Conservation (phyloP, 2,797 vertebrate species). For the Prunella strophiata region DNA sequence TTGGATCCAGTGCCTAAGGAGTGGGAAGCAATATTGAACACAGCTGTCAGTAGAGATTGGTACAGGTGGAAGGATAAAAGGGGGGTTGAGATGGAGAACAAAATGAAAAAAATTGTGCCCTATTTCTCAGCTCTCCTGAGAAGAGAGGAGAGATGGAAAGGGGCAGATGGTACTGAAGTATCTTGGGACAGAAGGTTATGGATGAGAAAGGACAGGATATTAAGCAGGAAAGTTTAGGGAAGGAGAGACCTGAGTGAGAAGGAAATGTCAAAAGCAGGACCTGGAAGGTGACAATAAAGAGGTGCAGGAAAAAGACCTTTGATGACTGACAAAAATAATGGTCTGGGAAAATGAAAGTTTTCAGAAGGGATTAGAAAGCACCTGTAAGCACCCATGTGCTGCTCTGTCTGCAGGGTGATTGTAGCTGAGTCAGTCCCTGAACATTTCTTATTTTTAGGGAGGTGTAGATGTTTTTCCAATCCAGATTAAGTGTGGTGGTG, state of each 20-base stretch:
- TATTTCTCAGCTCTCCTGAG: background rate
- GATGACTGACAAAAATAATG: background rate
- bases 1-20: background rate
- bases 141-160: too few relatives aligned
- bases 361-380: background rate
- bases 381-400: fast-evolving
- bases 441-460: background rate
- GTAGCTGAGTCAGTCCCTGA: background rate
- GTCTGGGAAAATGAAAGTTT: background rate
- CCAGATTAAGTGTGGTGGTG: background rate
- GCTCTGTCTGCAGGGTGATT: background rate
- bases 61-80: background rate
- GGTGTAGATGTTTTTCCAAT: background rate
- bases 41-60: background rate
- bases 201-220: background rate
- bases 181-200: background rate
- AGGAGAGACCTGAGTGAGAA: background rate
- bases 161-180: background rate
- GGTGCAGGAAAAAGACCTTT: background rate
- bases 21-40: background rate
- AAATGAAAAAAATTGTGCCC: background rate
- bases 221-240: background rate
- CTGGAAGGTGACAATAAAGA: background rate
- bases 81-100: background rate
- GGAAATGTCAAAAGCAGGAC: background rate